Conservation (phyloP, 2,797 vertebrate species). For the Carcharodon carcharias region DNA sequence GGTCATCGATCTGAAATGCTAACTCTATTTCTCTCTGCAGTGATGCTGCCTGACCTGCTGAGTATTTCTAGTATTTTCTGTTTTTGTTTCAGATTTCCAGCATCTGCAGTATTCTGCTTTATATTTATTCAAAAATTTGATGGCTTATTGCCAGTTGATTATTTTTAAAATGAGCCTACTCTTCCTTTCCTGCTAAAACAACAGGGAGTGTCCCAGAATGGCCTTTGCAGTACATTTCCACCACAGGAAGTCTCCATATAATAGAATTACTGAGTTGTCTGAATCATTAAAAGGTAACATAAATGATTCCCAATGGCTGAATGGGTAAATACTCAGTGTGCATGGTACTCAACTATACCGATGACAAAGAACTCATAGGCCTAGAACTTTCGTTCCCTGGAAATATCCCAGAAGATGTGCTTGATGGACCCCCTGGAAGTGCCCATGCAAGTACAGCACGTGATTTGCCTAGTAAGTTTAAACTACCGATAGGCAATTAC, state of each 20-base stretch:
- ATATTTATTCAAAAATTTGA: background rate
- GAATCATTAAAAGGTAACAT: background rate
- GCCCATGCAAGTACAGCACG: too few species aligned
- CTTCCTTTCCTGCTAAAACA: background rate
- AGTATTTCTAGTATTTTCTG: too few species aligned
- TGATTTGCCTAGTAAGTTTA: too few species aligned
- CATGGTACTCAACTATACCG: background rate
- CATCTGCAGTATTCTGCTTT: too few species aligned
- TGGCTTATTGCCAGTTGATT: background rate
- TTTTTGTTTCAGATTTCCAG: too few species aligned
- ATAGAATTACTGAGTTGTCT: background rate
- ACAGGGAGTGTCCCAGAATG: background rate
- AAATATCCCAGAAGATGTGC: too few species aligned
- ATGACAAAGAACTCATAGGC: background rate
- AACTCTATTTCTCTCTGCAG: too few species aligned
- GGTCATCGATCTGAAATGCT: too few species aligned
- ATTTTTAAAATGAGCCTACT: background rate
- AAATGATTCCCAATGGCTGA: background rate
- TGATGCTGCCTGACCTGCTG: too few species aligned
- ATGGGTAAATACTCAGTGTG: background rate
- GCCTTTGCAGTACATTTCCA: background rate
- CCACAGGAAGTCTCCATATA: background rate
- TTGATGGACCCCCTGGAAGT: too few species aligned
- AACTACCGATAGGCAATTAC: too few species aligned
- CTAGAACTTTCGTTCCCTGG: too few species aligned